phyloP scores from a whole-genome alignment of 1,140 invertebrate species.

The Drosophila pruinosa region DNA sequence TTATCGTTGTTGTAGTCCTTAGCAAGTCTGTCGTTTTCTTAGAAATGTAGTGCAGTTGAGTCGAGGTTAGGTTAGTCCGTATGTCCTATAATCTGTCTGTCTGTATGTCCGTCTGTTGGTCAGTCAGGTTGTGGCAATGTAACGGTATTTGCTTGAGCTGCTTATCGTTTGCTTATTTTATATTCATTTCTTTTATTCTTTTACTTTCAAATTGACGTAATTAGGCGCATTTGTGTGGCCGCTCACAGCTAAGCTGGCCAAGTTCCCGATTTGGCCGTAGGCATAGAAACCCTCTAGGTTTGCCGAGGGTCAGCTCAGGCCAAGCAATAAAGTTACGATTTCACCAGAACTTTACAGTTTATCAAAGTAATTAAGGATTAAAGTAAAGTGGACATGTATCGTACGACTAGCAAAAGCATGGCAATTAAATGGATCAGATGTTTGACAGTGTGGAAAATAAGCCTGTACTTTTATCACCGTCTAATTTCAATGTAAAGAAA shows the following conservation, averaged over 20 bases:
- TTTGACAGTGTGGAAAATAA: too few relatives aligned
- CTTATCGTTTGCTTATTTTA: slow-evolving; percentile 35
- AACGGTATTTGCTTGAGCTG: slow-evolving; percentile 44
- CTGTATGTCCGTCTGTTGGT: background rate
- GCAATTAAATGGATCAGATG: too few relatives aligned
- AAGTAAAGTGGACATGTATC: background rate
- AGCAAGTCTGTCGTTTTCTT: slow-evolving; percentile 36
- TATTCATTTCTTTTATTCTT: slow-evolving; percentile 19
- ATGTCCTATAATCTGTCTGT: too few relatives aligned
- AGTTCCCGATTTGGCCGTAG: slow-evolving; percentile 45
- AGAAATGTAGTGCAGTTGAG: slow-evolving; percentile 41
- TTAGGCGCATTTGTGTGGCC: slow-evolving; percentile 67
- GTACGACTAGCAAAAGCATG: background rate
- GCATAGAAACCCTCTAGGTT: slow-evolving; percentile 32
- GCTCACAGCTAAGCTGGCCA: slow-evolving; percentile 22
- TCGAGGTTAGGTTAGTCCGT: slow-evolving; percentile 7
- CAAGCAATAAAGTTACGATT: background rate
- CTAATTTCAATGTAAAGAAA: too few relatives aligned
- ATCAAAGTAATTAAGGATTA: background rate
- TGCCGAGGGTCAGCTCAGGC: background rate
- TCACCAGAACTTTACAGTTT: background rate
- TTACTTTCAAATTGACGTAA: slow-evolving; percentile 62
- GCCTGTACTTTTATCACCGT: too few relatives aligned
- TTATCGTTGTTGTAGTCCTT: background rate
- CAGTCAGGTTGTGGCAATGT: slow-evolving; percentile 21